phyloP scores from a whole-genome alignment of 64 coral and sea anemone species.

The Trachythela sp. region DNA sequence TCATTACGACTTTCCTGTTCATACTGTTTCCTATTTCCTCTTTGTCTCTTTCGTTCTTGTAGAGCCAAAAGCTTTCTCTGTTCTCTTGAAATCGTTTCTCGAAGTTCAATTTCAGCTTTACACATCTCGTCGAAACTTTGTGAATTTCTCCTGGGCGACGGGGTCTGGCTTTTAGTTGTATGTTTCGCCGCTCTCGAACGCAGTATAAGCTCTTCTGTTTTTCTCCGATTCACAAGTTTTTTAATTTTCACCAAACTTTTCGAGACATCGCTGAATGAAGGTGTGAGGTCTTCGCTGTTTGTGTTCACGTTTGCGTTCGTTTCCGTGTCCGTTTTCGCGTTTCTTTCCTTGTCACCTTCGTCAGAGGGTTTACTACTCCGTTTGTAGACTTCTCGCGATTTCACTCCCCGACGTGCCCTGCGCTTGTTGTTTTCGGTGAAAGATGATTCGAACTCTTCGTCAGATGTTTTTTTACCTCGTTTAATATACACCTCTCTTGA shows the following conservation, averaged over 20 bases:
- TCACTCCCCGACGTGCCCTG: background rate
- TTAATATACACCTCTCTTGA: background rate
- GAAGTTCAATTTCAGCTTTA: conserved; percentile 62
- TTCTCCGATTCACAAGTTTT: background rate
- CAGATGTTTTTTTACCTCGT: too few species aligned
- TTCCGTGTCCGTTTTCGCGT: background rate
- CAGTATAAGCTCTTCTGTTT: background rate
- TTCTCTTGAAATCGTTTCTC: conserved; percentile 68
- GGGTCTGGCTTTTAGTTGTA: background rate
- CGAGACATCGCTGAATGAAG: background rate
- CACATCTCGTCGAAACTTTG: conserved; percentile 42
- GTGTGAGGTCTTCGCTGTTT: background rate
- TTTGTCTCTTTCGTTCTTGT: conserved; percentile 61
- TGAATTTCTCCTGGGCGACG: background rate
- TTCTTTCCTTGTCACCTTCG: background rate
- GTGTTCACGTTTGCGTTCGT: background rate
- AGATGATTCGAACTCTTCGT: too few species aligned
- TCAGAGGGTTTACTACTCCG: background rate
- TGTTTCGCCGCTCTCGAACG: background rate
- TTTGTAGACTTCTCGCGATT: background rate
- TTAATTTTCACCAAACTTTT: conserved; percentile 14
- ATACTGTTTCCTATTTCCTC: conserved; percentile 53
- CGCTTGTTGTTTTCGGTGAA: too few species aligned
- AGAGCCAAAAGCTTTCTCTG: conserved; percentile 58
- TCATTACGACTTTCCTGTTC: background rate